phyloP scores from a whole-genome alignment of 2,888 invertebrate genomes.

The Eupsilia transversa region DNA sequence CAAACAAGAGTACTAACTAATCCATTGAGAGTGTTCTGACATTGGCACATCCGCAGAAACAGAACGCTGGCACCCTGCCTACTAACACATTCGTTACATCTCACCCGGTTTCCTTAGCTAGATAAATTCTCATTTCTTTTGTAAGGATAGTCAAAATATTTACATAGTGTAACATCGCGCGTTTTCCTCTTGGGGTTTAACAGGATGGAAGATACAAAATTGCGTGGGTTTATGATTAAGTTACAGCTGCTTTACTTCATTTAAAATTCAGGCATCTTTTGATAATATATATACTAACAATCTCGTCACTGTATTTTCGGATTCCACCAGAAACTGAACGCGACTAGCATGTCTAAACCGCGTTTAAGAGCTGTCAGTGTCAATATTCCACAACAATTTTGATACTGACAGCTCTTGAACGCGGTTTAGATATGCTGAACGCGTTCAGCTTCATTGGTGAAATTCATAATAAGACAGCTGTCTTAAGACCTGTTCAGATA shows the following conservation, averaged over 20 bases:
- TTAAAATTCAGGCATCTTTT: conserved; percentile 10
- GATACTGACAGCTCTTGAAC: too few relatives aligned
- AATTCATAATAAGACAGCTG: too few relatives aligned
- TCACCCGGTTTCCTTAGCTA: conserved; percentile 5
- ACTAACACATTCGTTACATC: conserved; percentile 13
- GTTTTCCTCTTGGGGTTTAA: conserved; percentile 8
- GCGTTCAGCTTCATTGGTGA: too few relatives aligned
- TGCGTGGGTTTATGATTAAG: not conserved
- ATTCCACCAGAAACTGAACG: too few relatives aligned
- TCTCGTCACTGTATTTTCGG: too few relatives aligned
- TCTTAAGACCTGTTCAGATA: too few relatives aligned
- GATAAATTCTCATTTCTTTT: conserved; percentile 27
- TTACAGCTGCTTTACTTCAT: not conserved
- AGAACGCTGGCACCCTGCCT: conserved; percentile 44
- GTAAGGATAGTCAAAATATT: conserved; percentile 42
- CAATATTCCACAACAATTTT: too few relatives aligned
- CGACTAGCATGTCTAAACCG: too few relatives aligned
- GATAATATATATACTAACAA: too few relatives aligned
- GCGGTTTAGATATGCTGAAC: too few relatives aligned
- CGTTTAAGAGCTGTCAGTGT: too few relatives aligned
- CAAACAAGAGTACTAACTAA: conserved; percentile 19
- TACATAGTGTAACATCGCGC: conserved; percentile 12
- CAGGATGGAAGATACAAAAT: not conserved
- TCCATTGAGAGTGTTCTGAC: conserved; percentile 24
- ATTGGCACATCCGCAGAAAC: conserved; percentile 24